Base-by-base conservation (phyloP, 1,140 invertebrate species). In the Drosophila pallidifrons region DNA sequence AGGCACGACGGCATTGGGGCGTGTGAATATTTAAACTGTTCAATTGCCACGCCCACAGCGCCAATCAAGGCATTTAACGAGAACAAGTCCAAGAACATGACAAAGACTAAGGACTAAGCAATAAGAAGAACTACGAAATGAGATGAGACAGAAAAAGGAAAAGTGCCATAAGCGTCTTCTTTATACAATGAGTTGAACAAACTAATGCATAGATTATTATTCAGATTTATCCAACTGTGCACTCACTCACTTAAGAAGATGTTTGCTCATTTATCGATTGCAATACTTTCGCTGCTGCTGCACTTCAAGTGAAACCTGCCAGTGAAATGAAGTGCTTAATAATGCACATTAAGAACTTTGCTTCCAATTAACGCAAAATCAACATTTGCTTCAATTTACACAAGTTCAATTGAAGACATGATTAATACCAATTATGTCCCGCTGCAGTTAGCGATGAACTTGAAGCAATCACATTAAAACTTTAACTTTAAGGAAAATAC, bases 1-100 rank as follows among this genome's bases (percentile, higher is more conserved):
- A 61, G 28, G 43, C 52, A 11, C 47, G 71, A 25, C 30, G 71
- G 38, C 32, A 59, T 20, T 35, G 30, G 32, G 71, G 65, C 57
- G 71, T 69, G 47, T 57, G 71, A 55, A 69, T 69, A 55, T 74
- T 69, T 74, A 61, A 74, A 55, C 25, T 57, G 57, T 61, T 77
- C 51, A 77, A 77, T 67, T 73, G 75, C 82, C 82, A 87, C 82
- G 78, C 82, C 82, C 82, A 72, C 57, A 64, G 63, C 64, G 64
- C 45, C 81, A 80, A 72, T 86, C 20, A 70, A 58, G 58, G 69
- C 69, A 76, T 80, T 79, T 76, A 75, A 74, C 61, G 45, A 11
- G 58, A 41, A 59, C 13, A 52, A 45, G 64, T 25, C 20, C 52
- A 68, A 63, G 47, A 61, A 51, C 73, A 63, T 3, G 20, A 46